phyloP scores from a whole-genome alignment of 2,888 invertebrate species.

The Drosophila demipolita region DNA sequence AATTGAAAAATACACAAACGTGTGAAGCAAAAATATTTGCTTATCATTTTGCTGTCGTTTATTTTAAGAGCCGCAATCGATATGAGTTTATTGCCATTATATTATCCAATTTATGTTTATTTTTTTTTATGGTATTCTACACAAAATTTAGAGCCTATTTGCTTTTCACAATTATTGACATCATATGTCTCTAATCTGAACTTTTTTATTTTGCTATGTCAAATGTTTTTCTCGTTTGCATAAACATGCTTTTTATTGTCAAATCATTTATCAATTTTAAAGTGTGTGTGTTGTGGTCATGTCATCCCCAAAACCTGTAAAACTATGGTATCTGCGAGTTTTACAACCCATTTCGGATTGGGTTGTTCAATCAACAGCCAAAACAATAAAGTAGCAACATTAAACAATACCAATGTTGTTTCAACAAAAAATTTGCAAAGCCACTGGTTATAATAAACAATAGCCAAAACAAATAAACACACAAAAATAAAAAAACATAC shows the following conservation, averaged over 20 bases:
- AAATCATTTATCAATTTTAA: slow-evolving; percentile 42
- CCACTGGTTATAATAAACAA: slow-evolving; percentile 10
- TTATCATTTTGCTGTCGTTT: not conserved
- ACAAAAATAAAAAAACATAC: slow-evolving; percentile 1
- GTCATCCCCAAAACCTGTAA: slow-evolving; percentile 20
- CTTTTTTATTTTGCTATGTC: not conserved
- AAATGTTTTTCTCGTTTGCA: slow-evolving; percentile 24
- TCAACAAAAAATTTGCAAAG: slow-evolving; percentile 38
- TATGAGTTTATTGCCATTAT: slow-evolving; percentile 6
- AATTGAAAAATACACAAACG: not conserved
- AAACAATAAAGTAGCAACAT: slow-evolving; percentile 40
- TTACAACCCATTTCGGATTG: slow-evolving; percentile 17
- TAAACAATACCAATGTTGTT: slow-evolving; percentile 36
- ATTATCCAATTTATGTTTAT: slow-evolving; percentile 8
- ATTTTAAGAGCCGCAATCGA: not conserved
- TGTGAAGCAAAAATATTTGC: slow-evolving; percentile 20
- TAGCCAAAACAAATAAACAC: slow-evolving; percentile 12
- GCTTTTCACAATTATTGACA: slow-evolving; percentile 30
- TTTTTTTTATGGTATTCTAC: slow-evolving; percentile 22
- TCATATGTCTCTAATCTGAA: slow-evolving; percentile 22
- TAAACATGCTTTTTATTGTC: slow-evolving; percentile 28
- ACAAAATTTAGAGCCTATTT: slow-evolving; percentile 3
- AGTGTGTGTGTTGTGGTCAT: slow-evolving; percentile 27
- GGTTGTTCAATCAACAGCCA: not conserved
- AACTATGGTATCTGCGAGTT: slow-evolving; percentile 32